Evolutionary conservation across 2,888 invertebrate genomes (phyloP), one percentile per base, ranked within the genome.

Genomic region (Augiades crinisus): DNA sequence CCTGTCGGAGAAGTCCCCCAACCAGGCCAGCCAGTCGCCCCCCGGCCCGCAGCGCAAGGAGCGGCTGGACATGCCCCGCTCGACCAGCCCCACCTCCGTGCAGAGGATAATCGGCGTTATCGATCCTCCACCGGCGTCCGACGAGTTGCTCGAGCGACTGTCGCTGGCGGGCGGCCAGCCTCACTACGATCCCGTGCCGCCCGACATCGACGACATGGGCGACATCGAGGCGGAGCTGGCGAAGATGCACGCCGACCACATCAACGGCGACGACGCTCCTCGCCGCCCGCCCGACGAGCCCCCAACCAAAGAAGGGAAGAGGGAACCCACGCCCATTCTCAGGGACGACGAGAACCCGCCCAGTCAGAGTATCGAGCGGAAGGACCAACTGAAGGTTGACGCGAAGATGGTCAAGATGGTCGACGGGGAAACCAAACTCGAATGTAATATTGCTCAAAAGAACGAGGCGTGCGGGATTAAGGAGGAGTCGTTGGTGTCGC

Each of bases 1-100:
- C 1, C 81, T 96, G n/a, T 96, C 96, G 13, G 97, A 97, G 76
- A 97, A 97, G 75, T 95, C 95, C 58, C 95, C 95, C n/a, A 95
- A 96, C 78, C 96, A 96, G 75, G 94, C 95, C 81, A 94, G 92
- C 81, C 95, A 88, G 87, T 95, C 93, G 77, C 95, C 92, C 58
- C 90, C 92, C 65, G 82, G 90, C 1, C 78, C 78, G 13, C 79
- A 81, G 67, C 68, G 81, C 33, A 87, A 86, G 59, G 88, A 89
- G 56, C 74, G 87, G 2, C 72, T 84, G 21, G 83, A 87, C 59
- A 79, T 87, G 81, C 83, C 86, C 1, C 72, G 82, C 4, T 84
- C 86, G 27, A 85, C 86, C 27, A 79, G 78, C 45, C 87, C 87
- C 4, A 76, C 79, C 7, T 81, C 85, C 8, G 87, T 88, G 60